Conservation (phyloP, 2,888 invertebrate genomes). For the Eilema griseolum region DNA sequence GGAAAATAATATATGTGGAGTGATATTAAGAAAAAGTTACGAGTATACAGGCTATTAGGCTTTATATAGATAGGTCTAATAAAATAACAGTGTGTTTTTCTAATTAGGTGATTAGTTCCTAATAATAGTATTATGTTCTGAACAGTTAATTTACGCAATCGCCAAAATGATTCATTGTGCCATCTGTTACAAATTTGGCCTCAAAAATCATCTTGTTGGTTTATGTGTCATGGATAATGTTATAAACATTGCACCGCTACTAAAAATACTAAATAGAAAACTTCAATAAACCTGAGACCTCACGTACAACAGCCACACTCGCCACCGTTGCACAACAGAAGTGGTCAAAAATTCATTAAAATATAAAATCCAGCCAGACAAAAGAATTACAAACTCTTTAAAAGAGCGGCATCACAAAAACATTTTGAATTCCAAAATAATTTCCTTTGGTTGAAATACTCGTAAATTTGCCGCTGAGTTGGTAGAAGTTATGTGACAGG, state of each 20-base stretch:
- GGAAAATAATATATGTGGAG: too few relatives aligned
- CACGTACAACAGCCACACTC: neutral
- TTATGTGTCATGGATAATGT: too few relatives aligned
- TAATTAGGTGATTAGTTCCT: too few relatives aligned
- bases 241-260: too few relatives aligned
- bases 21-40: neutral
- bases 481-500: slow-evolving; percentile 28
- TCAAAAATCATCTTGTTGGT: too few relatives aligned
- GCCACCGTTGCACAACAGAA: neutral
- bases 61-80: neutral
- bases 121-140: too few relatives aligned
- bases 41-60: neutral
- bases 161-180: too few relatives aligned
- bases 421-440: slow-evolving; percentile 25
- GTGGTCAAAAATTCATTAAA: neutral
- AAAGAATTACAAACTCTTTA: neutral
- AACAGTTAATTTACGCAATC: too few relatives aligned
- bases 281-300: neutral
- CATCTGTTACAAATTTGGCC: too few relatives aligned
- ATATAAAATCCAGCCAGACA: neutral
- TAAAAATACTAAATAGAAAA: too few relatives aligned
- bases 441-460: slow-evolving; percentile 20
- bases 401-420: slow-evolving; percentile 13
- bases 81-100: too few relatives aligned
- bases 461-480: slow-evolving; percentile 28